Base-by-base conservation (phyloP, 37 sponge, comb jelly and placozoan species). In the Lycopodina hypogea region DNA sequence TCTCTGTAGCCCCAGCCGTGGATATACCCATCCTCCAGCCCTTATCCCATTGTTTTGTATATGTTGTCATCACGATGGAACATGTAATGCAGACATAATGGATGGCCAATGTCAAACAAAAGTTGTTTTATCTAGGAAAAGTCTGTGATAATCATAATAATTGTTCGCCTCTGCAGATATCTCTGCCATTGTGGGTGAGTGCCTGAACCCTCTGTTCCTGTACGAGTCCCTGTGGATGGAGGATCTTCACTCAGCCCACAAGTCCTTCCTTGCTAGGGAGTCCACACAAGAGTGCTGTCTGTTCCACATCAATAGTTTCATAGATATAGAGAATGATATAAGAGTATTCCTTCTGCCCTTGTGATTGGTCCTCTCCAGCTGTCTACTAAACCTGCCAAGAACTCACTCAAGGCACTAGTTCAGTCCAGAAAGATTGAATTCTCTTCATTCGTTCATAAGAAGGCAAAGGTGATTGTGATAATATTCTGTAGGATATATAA, bases 391-490 rank as follows among this genome's bases (percentile, higher is more conserved):
- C 94, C 94, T 38, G 78, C 93, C 26, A 96, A 90, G 83, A 81
- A 85, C 77, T 70, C 92, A 0, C 72, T 93, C 8, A 57, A 56
- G 23, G 86, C 92, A 6, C 81, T 93, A 42, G 85, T 89, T 1
- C 42, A 77, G 30, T 67, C 84, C 4, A 90, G 97, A 94, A 96
- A 93, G 84, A 52, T 68, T 21, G 72, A 93, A 78, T 96, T 85
- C 77, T 78, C 87, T 23, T 71, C 90, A 1, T 75, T 80, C 34
- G 72, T 96, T 19, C 97, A 96, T 65, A 38, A 82, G 18, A 56
- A 77, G n/a, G 94, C 92, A 22, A 93, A 88, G 76, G 94, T 92
- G 28, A 60, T n/a, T n/a, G n/a, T n/a, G n/a, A n/a, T n/a, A n/a
- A n/a, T n/a, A 56, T 63, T 6, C 68, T 2, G 14, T 23, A 21